These are phyloP conservation scores for Ochlodes sylvanus DNA, from an alignment of 2,888 invertebrate species.

Conservation along the genomic window DNA sequence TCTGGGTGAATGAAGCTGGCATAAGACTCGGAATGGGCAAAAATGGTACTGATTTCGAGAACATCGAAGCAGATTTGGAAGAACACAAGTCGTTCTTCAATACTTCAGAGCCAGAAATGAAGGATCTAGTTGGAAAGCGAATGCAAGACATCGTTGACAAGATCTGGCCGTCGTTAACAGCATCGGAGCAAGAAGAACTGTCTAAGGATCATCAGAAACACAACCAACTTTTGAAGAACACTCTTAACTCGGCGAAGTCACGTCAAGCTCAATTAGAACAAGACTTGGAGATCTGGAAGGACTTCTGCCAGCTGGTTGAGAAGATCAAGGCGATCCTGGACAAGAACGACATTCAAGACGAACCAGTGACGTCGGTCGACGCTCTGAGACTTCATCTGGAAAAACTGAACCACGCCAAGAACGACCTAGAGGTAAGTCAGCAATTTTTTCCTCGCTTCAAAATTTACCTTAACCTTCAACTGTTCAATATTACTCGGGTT, in stretches of 20 bases:
- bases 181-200: conserved; percentile 92
- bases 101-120: conserved; percentile 90
- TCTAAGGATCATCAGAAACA: conserved; percentile 92
- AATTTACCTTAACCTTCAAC: neutral
- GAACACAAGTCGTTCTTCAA: conserved; percentile 94
- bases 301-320: conserved; percentile 91
- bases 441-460: neutral
- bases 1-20: conserved; percentile 94
- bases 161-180: conserved; percentile 93
- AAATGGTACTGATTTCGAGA: conserved; percentile 95
- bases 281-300: conserved; percentile 93
- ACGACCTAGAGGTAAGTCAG: conserved; percentile 88
- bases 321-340: conserved; percentile 91
- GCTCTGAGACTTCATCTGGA: conserved; percentile 93
- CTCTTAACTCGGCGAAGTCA: conserved; percentile 92
- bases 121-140: conserved; percentile 91
- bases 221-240: conserved; percentile 92
- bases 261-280: conserved; percentile 92
- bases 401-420: conserved; percentile 91
- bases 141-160: conserved; percentile 94
- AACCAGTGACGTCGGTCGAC: conserved; percentile 91
- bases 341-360: conserved; percentile 91
- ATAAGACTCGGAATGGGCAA: conserved; percentile 90
- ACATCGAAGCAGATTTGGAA: conserved; percentile 92
- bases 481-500: neutral